These are phyloP conservation scores for Camponotus floridanus DNA, from an alignment of 1,140 invertebrate species.

Conservation along the genomic window DNA sequence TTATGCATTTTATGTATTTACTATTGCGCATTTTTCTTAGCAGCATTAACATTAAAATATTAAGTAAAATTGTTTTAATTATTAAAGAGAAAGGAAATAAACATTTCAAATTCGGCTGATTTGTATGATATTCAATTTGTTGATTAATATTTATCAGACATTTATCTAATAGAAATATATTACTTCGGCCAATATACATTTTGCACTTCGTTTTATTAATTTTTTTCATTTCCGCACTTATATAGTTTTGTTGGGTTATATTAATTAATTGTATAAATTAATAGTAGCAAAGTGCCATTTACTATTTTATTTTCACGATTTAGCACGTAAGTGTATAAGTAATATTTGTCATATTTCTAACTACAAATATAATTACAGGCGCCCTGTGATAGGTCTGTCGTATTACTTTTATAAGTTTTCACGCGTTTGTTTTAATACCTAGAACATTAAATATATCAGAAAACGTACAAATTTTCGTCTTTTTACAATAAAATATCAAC, in stretches of 20 bases:
- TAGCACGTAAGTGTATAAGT: constrained; percentile 83
- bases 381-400: constrained; percentile 78
- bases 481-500: constrained; percentile 82
- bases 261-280: constrained; percentile 57
- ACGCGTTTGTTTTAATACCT: constrained; percentile 27
- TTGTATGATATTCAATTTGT: neutral
- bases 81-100: constrained; percentile 8
- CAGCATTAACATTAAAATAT: neutral
- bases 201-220: constrained; percentile 34
- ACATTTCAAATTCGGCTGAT: neutral
- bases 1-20: neutral
- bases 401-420: constrained; percentile 39
- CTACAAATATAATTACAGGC: constrained; percentile 83
- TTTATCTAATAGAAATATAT: neutral
- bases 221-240: constrained; percentile 41
- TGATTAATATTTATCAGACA: neutral
- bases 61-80: constrained; percentile 26
- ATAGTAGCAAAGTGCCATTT: constrained; percentile 74
- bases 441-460: constrained; percentile 57
- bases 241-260: constrained; percentile 35
- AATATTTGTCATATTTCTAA: constrained; percentile 83
- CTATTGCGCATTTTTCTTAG: neutral
- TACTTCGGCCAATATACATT: constrained; percentile 2
- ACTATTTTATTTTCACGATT: constrained; percentile 82
- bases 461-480: constrained; percentile 74